Base-by-base conservation (phyloP, 2,888 invertebrate genomes). In the Leptarthrus brevirostris region DNA sequence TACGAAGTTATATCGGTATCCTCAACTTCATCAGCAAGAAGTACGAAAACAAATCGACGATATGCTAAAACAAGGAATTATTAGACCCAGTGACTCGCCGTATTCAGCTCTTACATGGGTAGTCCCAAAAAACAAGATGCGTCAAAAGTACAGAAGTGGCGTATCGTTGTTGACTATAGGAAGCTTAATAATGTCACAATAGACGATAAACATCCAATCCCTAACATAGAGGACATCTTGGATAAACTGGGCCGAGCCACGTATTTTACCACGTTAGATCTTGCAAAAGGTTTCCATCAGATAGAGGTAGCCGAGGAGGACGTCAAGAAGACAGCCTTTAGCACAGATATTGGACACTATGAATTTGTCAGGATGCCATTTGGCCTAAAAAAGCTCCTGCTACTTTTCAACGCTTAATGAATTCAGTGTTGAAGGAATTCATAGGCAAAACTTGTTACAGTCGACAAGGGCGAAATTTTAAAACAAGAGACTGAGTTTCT, bases 211-310 rank as follows among this genome's bases (percentile, higher is more conserved):
- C 78, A 76, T 16, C 77, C 77, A 0, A 52, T 78, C 14, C 79
- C 79, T 0, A 79, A 80, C 47, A 79, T 82, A 12, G 73, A 78
- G 1, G 80, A 82, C 14, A 76, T 82, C 0, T 72, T 82, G 10
- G 80, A 81, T 47, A 78, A 79, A 66, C 49, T 81, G 26, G 81
- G 81, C 1, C 73, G 76, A 73, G 77, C 77, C 14, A 74, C 77
- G 36, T 81, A 79, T 72, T 82, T 82, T 70, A 78, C 79, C 1
- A 79, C 77, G 0, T 64, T 81, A 10, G 81, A 82, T 70, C 72
- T 81, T 1, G 79, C 80, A 0, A 77, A 75, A 18, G 81, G 81
- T 1, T 82, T 80, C 61, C 78, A 79, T 52, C 81, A 82, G 74
- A 79, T 82, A 3, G 77, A 78, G 18, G 72, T 82, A 30, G 61